These are phyloP conservation scores for Tenthredo notha DNA, from an alignment of 2,888 invertebrate genomes.

Conservation along the genomic window DNA sequence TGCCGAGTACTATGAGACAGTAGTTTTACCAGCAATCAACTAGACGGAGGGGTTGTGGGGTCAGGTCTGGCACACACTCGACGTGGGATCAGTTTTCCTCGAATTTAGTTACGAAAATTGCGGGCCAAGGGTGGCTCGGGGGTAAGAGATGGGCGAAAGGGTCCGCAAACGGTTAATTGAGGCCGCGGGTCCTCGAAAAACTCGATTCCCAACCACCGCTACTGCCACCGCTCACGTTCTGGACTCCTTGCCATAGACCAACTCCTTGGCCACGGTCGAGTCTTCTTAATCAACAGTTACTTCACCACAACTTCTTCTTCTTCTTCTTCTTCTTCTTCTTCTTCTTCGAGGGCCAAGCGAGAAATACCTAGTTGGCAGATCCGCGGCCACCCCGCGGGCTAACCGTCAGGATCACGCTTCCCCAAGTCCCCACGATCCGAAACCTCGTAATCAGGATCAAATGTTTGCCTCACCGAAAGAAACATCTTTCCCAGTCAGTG, in stretches of 20 bases:
- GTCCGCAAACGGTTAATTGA: constrained; percentile 50
- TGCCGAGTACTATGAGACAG: background rate
- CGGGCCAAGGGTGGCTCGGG: constrained; percentile 19
- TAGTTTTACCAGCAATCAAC: constrained; percentile 45
- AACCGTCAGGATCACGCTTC: background rate
- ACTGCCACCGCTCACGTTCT: constrained; percentile 9
- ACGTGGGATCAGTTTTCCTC: constrained; percentile 45
- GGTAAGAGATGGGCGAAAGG: constrained; percentile 12
- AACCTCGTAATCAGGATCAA: constrained; percentile 49
- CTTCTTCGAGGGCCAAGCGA: constrained; percentile 1
- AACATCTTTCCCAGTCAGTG: background rate
- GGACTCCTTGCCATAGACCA: background rate
- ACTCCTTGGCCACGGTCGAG: background rate
- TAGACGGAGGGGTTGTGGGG: background rate
- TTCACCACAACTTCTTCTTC: constrained; percentile 34
- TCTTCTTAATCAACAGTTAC: constrained; percentile 52
- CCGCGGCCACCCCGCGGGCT: constrained; percentile 6
- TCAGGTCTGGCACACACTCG: constrained; percentile 19
- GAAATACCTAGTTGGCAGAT: constrained; percentile 47
- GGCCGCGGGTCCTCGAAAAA: constrained; percentile 48
- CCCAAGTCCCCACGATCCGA: constrained; percentile 28
- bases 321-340: background rate
- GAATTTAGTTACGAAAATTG: constrained; percentile 51
- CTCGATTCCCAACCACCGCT: constrained; percentile 34
- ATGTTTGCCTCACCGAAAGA: constrained; percentile 44